Conservation (phyloP, 2,888 invertebrate species). For the Drosophila kanekoi region DNA sequence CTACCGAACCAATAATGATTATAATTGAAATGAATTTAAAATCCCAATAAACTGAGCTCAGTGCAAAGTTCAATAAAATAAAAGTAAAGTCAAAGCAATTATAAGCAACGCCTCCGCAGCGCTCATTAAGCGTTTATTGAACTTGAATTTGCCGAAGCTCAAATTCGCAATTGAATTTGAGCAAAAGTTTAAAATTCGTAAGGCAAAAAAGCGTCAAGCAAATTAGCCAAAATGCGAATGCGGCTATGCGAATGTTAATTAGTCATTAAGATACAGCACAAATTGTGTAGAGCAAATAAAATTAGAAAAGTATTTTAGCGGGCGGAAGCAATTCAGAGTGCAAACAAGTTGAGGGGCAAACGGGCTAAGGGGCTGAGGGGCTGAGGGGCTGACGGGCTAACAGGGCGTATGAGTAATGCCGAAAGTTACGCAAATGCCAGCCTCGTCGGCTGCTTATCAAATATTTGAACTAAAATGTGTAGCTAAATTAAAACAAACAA, state of each 20-base stretch:
- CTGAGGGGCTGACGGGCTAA: no score
- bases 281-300: constrained; percentile 17
- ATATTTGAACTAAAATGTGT: constrained; percentile 79
- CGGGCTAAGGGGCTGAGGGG: no score
- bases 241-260: constrained; percentile 20
- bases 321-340: constrained; percentile 62
- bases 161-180: constrained; percentile 17
- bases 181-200: background rate
- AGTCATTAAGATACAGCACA: constrained; percentile 13
- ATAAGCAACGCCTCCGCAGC: constrained; percentile 34
- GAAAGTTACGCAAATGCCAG: constrained; percentile 62
- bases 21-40: no score
- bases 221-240: constrained; percentile 7
- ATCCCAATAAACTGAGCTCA: constrained; percentile 14
- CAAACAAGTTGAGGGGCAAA: constrained; percentile 50
- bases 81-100: background rate
- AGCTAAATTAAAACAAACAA: constrained; percentile 73
- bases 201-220: constrained; percentile 18
- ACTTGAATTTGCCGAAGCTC: constrained; percentile 23
- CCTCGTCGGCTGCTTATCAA: constrained; percentile 64
- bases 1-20: no score
- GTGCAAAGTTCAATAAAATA: constrained; percentile 17
- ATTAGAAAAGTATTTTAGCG: constrained; percentile 27
- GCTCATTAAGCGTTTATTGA: constrained; percentile 68
- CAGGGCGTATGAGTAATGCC: constrained; percentile 74